phyloP scores from a whole-genome alignment of 2,888 invertebrate genomes.

The Brenthis ino region DNA sequence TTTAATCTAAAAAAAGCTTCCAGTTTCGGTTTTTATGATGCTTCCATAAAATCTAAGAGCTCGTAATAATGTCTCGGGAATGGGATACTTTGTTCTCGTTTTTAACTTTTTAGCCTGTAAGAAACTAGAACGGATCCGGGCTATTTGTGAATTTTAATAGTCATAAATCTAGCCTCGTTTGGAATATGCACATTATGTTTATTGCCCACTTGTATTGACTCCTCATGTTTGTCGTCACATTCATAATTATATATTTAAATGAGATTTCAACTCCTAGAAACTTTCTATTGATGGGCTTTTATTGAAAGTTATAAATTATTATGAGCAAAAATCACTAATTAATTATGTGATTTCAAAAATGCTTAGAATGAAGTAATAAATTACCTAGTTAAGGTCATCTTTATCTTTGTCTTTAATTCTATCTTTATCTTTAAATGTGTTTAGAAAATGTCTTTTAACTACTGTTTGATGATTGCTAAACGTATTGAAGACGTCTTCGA shows the following conservation, averaged over 20 bases:
- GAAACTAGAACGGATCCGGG: slow-evolving; percentile 59
- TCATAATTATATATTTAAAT: slow-evolving; percentile 25
- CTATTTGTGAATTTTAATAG: slow-evolving; percentile 63
- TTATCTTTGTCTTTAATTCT: no score
- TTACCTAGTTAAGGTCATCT: no score
- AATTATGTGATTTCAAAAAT: no score
- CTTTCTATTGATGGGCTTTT: slow-evolving; percentile 15
- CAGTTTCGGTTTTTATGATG: slow-evolving; percentile 68
- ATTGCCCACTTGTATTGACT: slow-evolving; percentile 23
- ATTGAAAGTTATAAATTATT: not conserved
- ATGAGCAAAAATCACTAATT: not conserved
- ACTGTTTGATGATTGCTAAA: no score
- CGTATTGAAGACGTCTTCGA: no score
- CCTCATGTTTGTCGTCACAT: slow-evolving; percentile 28
- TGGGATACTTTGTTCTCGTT: slow-evolving; percentile 52
- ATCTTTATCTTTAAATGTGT: no score
- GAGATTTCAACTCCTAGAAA: not conserved
- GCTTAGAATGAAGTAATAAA: no score
- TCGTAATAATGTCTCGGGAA: slow-evolving; percentile 57
- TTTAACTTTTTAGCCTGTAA: slow-evolving; percentile 53
- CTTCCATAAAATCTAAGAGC: slow-evolving; percentile 67
- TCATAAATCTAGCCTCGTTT: slow-evolving; percentile 56
- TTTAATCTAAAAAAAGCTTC: slow-evolving; percentile 66
- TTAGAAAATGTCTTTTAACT: no score
- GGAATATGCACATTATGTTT: slow-evolving; percentile 43